Evolutionary conservation across 92 coral and sea anemone genomes (phyloP), one percentile per base, ranked within the genome.

Genomic region (Porites evermanni): DNA sequence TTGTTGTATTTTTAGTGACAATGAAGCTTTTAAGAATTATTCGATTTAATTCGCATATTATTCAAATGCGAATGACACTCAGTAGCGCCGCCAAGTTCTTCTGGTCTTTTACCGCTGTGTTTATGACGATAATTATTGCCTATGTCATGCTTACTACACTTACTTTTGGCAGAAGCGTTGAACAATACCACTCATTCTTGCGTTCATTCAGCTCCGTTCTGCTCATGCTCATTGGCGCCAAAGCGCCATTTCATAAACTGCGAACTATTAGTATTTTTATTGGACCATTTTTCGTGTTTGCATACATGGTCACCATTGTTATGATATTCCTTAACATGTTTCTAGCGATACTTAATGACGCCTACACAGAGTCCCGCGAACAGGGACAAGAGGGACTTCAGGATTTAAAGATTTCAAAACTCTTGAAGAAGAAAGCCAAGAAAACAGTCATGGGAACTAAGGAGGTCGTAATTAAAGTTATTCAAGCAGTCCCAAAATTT

Each of bases 321-420:
- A 90, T 93, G 98, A 61, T 95, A 4, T 80, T 95, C 60, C 71
- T 95, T 44, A 95, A 93, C 75, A 95, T 95, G 98, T 95, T 95
- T 79, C 85, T 95, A 53, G 98, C 98, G 23, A 95, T 95, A 52
- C 90, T 95, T 11, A 95, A 86, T 75, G 98, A 95, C 29, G 86
- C 98, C 9, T 93, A 90, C 83, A 84, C 91, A 16, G 93, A 90
- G 52, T 91, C 92, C 14, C 85, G 80, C 11, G 67, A 88, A 17
- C 60, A 18, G 10, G 84, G 84, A 56, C 86, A 78, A 29, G 90
- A 84, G 64, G 84, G 77, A 4, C 78, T 61, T 12, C 66, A 75
- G 8, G 92, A 86, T 29, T 60, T 75, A 18, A 85, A 66, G 83
- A 54, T 85, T 9, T 66, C 84, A 6, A 78, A 26, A 17, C 61